A percentile compares a stretch with the other conserved stretches of the same genome.
Evolutionary conservation across 2,113 vertebrate genomes (phyloP).

Genomic region (Accipiter virgatus): DNA sequence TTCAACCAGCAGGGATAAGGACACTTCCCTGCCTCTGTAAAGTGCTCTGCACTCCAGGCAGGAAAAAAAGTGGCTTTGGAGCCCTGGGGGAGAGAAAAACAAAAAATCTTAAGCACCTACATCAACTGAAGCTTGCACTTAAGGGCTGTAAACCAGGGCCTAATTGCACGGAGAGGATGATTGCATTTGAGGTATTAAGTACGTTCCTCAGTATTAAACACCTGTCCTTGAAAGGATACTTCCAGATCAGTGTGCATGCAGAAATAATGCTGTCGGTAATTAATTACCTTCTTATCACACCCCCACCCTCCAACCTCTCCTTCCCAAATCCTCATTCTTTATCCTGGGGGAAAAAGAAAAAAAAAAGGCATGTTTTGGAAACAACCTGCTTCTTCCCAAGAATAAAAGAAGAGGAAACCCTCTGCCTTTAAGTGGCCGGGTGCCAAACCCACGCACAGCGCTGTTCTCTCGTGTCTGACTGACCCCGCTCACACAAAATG

Average conservation of each 20-base stretch:
- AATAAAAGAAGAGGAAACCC: not conserved
- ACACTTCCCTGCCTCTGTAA: not conserved
- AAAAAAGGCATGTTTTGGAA: not conserved
- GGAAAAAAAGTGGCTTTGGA: not conserved
- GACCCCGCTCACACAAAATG: conserved; percentile 8
- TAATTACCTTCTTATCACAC: not conserved
- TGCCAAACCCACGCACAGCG: not conserved
- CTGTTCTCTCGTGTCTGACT: not conserved
- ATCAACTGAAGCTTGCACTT: not conserved
- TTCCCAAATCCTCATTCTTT: not conserved
- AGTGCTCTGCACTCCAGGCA: not conserved
- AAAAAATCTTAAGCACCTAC: not conserved
- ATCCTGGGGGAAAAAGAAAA: accelerated
- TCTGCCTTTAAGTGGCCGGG: not conserved
- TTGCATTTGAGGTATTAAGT: not conserved
- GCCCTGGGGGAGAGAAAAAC: not conserved
- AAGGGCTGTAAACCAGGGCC: not conserved
- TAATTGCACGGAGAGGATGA: not conserved
- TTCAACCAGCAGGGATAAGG: not conserved
- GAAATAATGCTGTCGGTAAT: not conserved
- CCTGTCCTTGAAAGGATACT: conserved; percentile 5
- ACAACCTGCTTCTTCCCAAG: not conserved
- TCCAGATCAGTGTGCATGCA: not conserved
- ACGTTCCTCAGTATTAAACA: not conserved
- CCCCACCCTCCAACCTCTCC: not conserved